Percentiles rank a stretch among this genome's conserved stretches.
phyloP scores from a whole-genome alignment of 1,140 invertebrate species.

The Listronotus oregonensis region DNA sequence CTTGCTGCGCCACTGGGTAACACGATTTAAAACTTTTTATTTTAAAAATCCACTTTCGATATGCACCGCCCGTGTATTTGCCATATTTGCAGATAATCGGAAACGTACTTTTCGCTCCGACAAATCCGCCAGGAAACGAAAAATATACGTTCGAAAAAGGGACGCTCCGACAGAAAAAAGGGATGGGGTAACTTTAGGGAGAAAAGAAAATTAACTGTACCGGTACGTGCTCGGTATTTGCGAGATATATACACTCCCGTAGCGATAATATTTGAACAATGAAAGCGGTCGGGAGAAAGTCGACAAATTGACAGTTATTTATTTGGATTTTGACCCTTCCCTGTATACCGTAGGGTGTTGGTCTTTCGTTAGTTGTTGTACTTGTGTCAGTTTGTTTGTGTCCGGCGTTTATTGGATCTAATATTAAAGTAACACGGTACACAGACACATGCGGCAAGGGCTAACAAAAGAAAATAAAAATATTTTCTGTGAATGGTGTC shows the following conservation, averaged over 20 bases:
- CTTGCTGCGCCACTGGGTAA: too few species aligned
- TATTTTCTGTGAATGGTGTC: too few species aligned
- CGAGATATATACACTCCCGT: slow-evolving; percentile 21
- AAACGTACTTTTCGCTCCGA: slow-evolving; percentile 29
- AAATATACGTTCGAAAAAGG: slow-evolving; percentile 28
- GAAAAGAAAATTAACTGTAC: slow-evolving; percentile 25
- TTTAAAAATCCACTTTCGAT: too few species aligned
- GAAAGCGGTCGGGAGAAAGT: slow-evolving; percentile 24
- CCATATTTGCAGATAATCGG: slow-evolving; percentile 29
- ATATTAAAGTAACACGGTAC: too few species aligned
- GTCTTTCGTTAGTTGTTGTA: too few species aligned
- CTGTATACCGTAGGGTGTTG: too few species aligned
- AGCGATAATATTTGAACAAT: slow-evolving; percentile 29
- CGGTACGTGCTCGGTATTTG: slow-evolving; percentile 26
- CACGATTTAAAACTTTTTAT: too few species aligned
- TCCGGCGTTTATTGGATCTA: too few species aligned
- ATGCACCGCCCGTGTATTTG: too few species aligned
- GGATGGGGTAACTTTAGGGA: slow-evolving; percentile 11
- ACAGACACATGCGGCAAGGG: too few species aligned
- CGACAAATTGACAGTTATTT: slow-evolving; percentile 34
- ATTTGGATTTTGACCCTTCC: slow-evolving; percentile 8
- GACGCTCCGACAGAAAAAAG: slow-evolving; percentile 11
- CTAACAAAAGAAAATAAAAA: too few species aligned
- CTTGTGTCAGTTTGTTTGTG: too few species aligned
- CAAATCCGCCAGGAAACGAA: slow-evolving; percentile 30